Base-by-base conservation (phyloP, 2,888 invertebrate species). In the Nemurella pictetii region DNA sequence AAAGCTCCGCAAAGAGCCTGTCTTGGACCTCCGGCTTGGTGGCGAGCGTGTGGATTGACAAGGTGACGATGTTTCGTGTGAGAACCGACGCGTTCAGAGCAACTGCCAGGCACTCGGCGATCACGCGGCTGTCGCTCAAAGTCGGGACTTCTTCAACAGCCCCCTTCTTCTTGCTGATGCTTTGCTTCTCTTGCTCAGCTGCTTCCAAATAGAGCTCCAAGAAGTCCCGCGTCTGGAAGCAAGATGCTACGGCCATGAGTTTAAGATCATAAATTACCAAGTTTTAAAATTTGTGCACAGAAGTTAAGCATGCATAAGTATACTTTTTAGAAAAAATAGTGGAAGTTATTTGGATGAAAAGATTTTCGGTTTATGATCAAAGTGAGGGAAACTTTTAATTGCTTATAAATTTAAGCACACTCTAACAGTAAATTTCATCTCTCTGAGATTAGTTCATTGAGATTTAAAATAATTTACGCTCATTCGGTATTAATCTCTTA, bases 191-290 rank as follows among this genome's bases (percentile, higher is more conserved):
- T 29, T 87, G 86, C 74, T 86, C 86, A 36, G 86, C 86, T 26
- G 86, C 86, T 80, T 82, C 83, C 28, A 87, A 77, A n/a, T 86
- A 83, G 15, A 87, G 77, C 84, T 88, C 85, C 77, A 87, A 7
- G 74, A 87, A 73, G 80, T 88, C 85, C 36, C 87, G 83, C 55
- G 87, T 80, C 85, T 87, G 86, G 83, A 87, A 77, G 80, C 30
- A 15, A 36, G 30, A 73, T 29, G 26, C 30, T 55, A 73, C 78
- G 26, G 20, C n/a, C 20, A 27, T 85, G 26, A 72, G 73, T n/a
- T 55, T 55, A 2, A n/a, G 15, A 55, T 55, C 55, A 55, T 55
- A 12, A 12, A n/a, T n/a, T n/a, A n/a, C n/a, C 20, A 2, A 55
- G 20, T 15, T 2, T 55, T 20, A 32, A 32, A 5, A 3, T 32